These are phyloP conservation scores for Tetramorium parvispinum DNA, from an alignment of 1,140 invertebrate genomes.

Conservation along the genomic window DNA sequence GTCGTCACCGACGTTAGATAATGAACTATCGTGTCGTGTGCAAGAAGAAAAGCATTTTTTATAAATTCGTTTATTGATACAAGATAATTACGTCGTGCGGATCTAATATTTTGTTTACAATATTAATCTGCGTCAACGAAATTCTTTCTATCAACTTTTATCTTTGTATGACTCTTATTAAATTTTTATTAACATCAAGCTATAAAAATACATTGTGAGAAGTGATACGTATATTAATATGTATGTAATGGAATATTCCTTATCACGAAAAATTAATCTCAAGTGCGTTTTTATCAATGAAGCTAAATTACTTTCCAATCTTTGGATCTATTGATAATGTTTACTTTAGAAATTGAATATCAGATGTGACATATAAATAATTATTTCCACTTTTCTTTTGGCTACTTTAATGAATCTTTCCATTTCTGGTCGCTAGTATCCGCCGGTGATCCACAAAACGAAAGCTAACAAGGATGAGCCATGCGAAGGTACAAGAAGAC, in stretches of 20 bases:
- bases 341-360: neutral
- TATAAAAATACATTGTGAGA: neutral
- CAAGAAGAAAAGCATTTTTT: neutral
- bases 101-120: neutral
- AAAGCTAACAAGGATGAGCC: conserved; percentile 76
- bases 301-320: neutral
- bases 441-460: conserved; percentile 67
- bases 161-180: neutral
- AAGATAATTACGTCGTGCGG: neutral
- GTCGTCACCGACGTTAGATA: neutral
- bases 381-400: neutral
- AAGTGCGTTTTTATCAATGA: neutral
- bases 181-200: conserved; percentile 1
- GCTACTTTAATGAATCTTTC: neutral
- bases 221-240: neutral
- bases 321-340: neutral
- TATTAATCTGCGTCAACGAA: neutral
- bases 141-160: neutral
- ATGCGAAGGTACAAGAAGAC: conserved; percentile 75
- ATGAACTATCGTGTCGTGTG: neutral
- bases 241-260: neutral
- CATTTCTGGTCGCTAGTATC: conserved; percentile 72
- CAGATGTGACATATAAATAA: neutral
- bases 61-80: neutral
- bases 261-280: neutral